Evolutionary conservation across 2,797 vertebrate genomes (phyloP).

Genomic region (Rhynchotus rufescens): DNA sequence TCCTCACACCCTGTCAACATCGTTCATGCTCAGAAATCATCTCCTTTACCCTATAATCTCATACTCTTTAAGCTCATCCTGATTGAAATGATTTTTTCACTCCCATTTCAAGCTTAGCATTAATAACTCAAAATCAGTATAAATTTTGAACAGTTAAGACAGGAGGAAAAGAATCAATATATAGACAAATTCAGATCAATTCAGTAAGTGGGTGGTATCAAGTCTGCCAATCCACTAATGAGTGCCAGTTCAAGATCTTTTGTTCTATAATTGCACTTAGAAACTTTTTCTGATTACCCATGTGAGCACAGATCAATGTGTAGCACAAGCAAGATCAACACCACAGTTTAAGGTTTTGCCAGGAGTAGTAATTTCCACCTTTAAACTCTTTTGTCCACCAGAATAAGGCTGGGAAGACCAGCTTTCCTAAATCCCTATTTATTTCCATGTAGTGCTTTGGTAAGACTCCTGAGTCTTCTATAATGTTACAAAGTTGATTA

Average conservation of each 20-base stretch:
- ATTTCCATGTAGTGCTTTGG: background rate
- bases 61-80: background rate
- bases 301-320: constrained; percentile 6
- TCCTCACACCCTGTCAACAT: background rate
- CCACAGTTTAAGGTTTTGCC: background rate
- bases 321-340: background rate
- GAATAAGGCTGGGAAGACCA: background rate
- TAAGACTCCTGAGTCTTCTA: background rate
- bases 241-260: constrained; percentile 27
- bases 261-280: constrained; percentile 52
- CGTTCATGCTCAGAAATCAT: background rate
- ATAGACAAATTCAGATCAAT: constrained; percentile 33
- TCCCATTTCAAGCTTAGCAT: background rate
- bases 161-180: constrained; percentile 5
- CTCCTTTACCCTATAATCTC: background rate
- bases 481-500: background rate
- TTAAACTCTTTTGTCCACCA: background rate
- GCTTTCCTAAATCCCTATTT: background rate
- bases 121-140: background rate
- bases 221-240: background rate
- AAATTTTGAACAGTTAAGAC: constrained; percentile 2
- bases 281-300: constrained; percentile 51
- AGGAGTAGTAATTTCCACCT: background rate
- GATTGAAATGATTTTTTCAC: background rate
- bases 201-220: constrained; percentile 9